Evolutionary conservation across 2,888 invertebrate species (phyloP).

Genomic region (Auanema freiburgensis): DNA sequence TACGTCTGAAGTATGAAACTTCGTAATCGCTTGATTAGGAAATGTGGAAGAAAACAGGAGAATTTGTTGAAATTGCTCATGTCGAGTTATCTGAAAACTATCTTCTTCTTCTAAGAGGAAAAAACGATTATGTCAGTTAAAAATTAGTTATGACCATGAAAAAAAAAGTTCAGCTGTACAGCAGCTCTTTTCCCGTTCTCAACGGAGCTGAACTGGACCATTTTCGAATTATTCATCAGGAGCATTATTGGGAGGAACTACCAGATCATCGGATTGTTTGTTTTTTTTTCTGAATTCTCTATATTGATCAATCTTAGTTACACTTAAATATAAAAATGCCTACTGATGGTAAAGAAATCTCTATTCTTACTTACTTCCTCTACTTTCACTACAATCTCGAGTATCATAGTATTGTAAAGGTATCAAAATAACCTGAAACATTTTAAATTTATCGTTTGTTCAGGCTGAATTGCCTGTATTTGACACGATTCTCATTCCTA

Average conservation of each 20-base stretch:
- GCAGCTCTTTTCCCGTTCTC: conserved; percentile 12
- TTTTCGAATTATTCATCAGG: too few relatives aligned
- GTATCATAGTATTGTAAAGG: conserved; percentile 12
- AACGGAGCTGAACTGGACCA: conserved; percentile 5
- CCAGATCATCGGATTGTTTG: too few relatives aligned
- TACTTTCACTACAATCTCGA: conserved; percentile 10
- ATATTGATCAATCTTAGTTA: neutral
- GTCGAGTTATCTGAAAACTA: conserved; percentile 20
- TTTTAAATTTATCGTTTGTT: neutral
- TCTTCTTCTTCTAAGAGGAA: conserved; percentile 7
- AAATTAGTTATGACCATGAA: conserved; percentile 2
- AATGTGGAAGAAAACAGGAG: conserved; percentile 30
- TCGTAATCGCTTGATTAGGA: conserved; percentile 6
- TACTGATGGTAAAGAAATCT: neutral
- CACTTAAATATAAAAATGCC: conserved; percentile 4
- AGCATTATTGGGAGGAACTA: too few relatives aligned
- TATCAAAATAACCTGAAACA: neutral
- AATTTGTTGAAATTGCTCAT: conserved; percentile 28
- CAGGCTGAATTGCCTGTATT: conserved; percentile 15
- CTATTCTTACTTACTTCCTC: conserved; percentile 6
- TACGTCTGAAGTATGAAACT: neutral
- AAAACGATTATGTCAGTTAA: conserved; percentile 10
- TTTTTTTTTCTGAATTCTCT: neutral
- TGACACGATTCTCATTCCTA: conserved; percentile 1
- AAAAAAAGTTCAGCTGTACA: neutral